Evolutionary conservation across 2,797 vertebrate species (phyloP).

Genomic region (Aphelocoma californica): DNA sequence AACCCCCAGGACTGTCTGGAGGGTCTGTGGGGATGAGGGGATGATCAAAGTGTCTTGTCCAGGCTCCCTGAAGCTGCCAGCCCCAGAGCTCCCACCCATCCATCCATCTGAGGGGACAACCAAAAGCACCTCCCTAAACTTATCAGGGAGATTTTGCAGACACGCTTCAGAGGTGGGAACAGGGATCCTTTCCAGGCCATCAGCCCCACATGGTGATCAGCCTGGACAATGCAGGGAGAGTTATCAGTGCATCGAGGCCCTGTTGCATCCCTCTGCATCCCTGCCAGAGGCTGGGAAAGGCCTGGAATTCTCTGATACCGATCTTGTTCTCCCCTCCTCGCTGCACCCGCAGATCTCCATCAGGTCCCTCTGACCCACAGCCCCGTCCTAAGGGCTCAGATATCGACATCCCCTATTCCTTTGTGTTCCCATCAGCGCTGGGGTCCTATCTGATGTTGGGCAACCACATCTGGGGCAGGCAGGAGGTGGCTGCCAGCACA

Average conservation of each 20-base stretch:
- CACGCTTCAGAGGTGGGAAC: not conserved
- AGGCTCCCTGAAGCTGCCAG: not conserved
- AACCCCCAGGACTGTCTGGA: not conserved
- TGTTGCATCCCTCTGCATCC: not conserved
- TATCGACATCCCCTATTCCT: not conserved
- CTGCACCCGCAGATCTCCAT: not conserved
- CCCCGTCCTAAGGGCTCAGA: not conserved
- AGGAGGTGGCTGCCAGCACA: not conserved
- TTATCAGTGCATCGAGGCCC: not conserved
- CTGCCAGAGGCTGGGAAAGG: not conserved
- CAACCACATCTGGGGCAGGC: not conserved
- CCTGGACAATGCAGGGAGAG: not conserved
- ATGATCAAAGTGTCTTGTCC: not conserved
- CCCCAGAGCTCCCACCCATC: not conserved
- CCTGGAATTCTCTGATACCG: not conserved
- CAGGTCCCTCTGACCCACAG: constrained; percentile 23
- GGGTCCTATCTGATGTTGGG: not conserved
- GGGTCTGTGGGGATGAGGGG: not conserved
- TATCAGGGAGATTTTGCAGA: not conserved
- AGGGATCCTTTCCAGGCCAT: not conserved
- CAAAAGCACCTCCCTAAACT: not conserved
- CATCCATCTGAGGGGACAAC: not conserved
- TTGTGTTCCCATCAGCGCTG: not conserved
- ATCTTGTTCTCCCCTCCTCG: not conserved
- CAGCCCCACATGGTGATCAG: not conserved